A percentile compares a stretch with the other conserved stretches of the same genome.
Evolutionary conservation across 2,113 vertebrate species (phyloP).

Genomic region (Colinus virginianus): DNA sequence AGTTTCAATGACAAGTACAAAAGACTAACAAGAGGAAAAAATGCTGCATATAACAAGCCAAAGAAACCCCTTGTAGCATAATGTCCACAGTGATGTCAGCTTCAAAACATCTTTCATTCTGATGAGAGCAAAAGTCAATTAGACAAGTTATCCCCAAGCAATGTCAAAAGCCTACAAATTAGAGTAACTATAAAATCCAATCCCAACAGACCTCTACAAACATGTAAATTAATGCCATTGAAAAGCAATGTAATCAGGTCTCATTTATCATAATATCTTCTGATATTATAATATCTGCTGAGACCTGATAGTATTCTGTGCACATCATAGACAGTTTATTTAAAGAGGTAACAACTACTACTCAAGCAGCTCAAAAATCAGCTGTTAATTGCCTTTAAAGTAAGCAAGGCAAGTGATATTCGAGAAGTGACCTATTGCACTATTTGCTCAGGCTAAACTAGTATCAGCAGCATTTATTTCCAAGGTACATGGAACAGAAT

Average conservation of each 20-base stretch:
- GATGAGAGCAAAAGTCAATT: conserved; percentile 70
- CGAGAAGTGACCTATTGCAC: conserved; percentile 34
- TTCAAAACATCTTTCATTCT: conserved; percentile 67
- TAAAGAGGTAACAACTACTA: conserved; percentile 70
- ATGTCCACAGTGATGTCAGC: conserved; percentile 61
- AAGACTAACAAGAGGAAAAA: conserved; percentile 58
- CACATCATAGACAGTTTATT: conserved; percentile 66
- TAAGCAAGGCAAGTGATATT: conserved; percentile 59
- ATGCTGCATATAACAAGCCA: conserved; percentile 48
- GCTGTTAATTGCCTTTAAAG: conserved; percentile 66
- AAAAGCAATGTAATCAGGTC: conserved; percentile 80
- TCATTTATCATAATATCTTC: conserved; percentile 80
- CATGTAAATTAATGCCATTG: conserved; percentile 81
- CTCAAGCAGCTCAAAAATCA: conserved; percentile 59
- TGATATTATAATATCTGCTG: conserved; percentile 76
- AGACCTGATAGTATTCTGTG: conserved; percentile 64
- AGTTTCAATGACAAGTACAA: conserved; percentile 68
- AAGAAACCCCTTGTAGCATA: conserved; percentile 53
- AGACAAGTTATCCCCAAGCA: conserved; percentile 74
- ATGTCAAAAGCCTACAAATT: conserved; percentile 75
- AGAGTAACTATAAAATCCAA: conserved; percentile 69
- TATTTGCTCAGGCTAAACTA: conserved; percentile 46
- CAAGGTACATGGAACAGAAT: not conserved
- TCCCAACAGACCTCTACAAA: conserved; percentile 79
- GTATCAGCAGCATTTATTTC: conserved; percentile 18